Evolutionary conservation across 1,140 invertebrate genomes (phyloP).

Genomic region (Mactra quadrangularis): DNA sequence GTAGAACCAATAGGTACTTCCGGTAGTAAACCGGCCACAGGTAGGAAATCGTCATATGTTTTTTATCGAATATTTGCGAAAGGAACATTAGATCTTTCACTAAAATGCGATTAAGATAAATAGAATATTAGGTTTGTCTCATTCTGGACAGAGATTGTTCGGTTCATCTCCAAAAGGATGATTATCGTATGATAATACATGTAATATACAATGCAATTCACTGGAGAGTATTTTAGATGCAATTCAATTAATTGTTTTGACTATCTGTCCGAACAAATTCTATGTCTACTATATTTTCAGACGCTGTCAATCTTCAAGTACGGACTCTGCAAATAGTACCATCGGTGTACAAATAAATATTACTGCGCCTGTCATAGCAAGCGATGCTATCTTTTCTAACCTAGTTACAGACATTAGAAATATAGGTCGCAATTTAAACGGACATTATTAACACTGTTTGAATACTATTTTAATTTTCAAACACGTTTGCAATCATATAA

Average conservation of each 20-base stretch:
- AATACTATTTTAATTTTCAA: too few species aligned
- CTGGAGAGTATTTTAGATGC: neutral
- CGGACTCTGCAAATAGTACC: too few species aligned
- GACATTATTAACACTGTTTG: too few species aligned
- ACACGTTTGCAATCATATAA: too few species aligned
- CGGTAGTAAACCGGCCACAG: neutral
- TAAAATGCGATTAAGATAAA: neutral
- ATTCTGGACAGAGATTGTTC: neutral
- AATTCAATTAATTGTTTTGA: too few species aligned
- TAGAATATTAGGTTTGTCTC: neutral
- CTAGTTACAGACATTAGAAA: too few species aligned
- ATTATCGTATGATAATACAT: neutral
- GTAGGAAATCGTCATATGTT: neutral
- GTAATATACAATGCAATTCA: neutral
- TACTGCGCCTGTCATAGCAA: too few species aligned
- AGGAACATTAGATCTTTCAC: neutral
- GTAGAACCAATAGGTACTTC: neutral
- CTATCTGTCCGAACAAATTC: neutral
- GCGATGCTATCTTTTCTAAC: too few species aligned
- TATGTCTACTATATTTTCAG: neutral
- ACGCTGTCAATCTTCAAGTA: too few species aligned
- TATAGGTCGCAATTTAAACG: too few species aligned
- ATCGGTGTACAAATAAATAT: too few species aligned
- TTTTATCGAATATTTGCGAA: neutral
- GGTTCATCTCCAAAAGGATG: neutral